Conservation (phyloP, 1,140 invertebrate species). For the Bombus sibiricus region DNA sequence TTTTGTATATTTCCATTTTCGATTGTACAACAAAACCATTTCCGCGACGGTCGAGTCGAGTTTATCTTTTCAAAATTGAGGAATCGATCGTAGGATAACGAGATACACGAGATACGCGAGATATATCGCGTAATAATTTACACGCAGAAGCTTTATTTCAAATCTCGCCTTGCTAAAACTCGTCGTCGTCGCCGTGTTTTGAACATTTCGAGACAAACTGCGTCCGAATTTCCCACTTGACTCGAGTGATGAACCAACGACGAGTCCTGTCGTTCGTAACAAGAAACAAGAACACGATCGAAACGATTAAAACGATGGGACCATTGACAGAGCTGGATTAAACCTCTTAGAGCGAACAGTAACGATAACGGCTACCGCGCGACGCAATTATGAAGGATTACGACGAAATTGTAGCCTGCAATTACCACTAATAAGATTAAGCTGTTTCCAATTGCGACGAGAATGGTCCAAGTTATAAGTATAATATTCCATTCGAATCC, state of each 20-base stretch:
- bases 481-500: slow-evolving; percentile 1
- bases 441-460: slow-evolving; percentile 54
- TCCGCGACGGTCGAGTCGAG: too few relatives aligned
- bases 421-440: slow-evolving; percentile 54
- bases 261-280: background rate
- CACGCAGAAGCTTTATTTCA: too few relatives aligned
- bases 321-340: background rate
- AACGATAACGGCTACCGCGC: background rate
- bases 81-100: too few relatives aligned
- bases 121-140: too few relatives aligned
- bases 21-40: too few relatives aligned
- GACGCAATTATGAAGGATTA: slow-evolving; percentile 54
- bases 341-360: slow-evolving; percentile 32
- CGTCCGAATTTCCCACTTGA: too few relatives aligned
- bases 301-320: background rate
- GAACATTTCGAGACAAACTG: too few relatives aligned
- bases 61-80: too few relatives aligned
- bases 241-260: rapidly evolving
- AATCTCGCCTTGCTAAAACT: too few relatives aligned
- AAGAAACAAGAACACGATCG: too few relatives aligned
- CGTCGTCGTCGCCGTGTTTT: too few relatives aligned
- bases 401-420: slow-evolving; percentile 40
- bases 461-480: slow-evolving; percentile 19
- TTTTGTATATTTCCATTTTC: rapidly evolving
- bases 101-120: too few relatives aligned